Base-by-base conservation (phyloP, 2,113 vertebrate genomes). In the Hypocryptadius cinnamomeus region DNA sequence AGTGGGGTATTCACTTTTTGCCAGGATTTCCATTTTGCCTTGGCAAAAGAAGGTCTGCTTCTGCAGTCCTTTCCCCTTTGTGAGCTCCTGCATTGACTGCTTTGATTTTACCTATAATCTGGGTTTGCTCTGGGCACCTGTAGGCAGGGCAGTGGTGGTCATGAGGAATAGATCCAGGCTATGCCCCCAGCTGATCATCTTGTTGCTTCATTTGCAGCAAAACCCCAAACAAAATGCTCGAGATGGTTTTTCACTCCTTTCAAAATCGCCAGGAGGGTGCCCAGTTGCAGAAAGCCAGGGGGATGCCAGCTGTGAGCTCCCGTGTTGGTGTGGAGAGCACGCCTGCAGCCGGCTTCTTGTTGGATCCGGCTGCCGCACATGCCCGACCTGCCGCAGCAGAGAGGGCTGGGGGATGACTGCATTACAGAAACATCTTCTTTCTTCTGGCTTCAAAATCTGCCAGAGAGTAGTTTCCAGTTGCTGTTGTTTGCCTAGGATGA, bases 341-440 rank as follows among this genome's bases (percentile, higher is more conserved):
- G 4, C 70, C 22, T 51, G 47, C 85, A 73, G 64, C 27, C 3
- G 1, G 54, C 60, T 71, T 40, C 39, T 65, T n/a, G 45, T 28
- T 2, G 5, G 79, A 63, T 76, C 47, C 0, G 0, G 47, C 69
- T 0, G 2, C 54, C 3, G 8, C 57, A 25, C 23, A 10, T 45
- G 72, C 76, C 79, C 6, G 6, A 66, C 83, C 86, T 87, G 80
- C 79, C 0, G 2, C 48, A 40, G 73, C 70, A 61, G 73, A 10
- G 74, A 85, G 85, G 5, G 44, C 81, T 71, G 79, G 40, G 59
- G 72, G 51, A 64, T 73, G 80, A 63, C 69, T 84, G 79, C 77
- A 66, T 74, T 13, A 33, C 72, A 64, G 88, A 94, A 88, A 83
- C 72, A 92, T 89, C 90, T 76, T 59, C 83, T 72, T 72, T 86